Evolutionary conservation across 1,140 invertebrate genomes (phyloP).

Genomic region (Heliothis virescens): DNA sequence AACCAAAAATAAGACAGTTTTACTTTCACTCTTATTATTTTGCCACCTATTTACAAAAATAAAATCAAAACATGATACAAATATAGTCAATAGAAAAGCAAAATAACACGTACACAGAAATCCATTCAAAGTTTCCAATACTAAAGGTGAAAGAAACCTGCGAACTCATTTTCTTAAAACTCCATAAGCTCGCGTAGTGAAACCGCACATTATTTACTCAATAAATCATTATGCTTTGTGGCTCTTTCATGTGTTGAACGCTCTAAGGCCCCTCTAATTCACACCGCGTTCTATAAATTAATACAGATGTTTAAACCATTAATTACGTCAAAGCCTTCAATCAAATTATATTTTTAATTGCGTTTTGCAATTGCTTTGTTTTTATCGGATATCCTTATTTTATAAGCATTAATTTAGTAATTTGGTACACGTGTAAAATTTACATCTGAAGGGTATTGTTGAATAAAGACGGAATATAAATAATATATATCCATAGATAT

Average conservation of each 20-base stretch:
- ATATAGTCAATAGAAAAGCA: too few relatives aligned
- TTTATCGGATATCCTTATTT: not conserved
- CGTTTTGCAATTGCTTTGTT: not conserved
- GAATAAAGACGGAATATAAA: too few relatives aligned
- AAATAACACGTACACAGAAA: not conserved
- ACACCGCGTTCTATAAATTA: constrained; percentile 10
- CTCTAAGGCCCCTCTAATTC: constrained; percentile 10
- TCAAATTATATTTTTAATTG: constrained; percentile 33
- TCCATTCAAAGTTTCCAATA: not conserved
- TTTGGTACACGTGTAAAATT: not conserved
- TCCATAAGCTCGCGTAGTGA: not conserved
- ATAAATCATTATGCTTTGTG: constrained; percentile 42
- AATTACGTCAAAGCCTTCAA: constrained; percentile 11
- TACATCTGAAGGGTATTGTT: too few relatives aligned
- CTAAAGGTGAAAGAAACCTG: not conserved
- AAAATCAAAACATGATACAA: too few relatives aligned
- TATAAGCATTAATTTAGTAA: not conserved
- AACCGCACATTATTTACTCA: constrained; percentile 29
- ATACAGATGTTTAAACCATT: constrained; percentile 20
- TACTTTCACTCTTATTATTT: too few relatives aligned
- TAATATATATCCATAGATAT: too few relatives aligned
- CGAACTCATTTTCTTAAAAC: constrained; percentile 16
- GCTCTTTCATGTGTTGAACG: constrained; percentile 9
- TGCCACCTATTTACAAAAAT: too few relatives aligned
- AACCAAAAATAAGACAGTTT: too few relatives aligned